phyloP scores from a whole-genome alignment of 2,797 vertebrate genomes.

The Sorex maritimensis region DNA sequence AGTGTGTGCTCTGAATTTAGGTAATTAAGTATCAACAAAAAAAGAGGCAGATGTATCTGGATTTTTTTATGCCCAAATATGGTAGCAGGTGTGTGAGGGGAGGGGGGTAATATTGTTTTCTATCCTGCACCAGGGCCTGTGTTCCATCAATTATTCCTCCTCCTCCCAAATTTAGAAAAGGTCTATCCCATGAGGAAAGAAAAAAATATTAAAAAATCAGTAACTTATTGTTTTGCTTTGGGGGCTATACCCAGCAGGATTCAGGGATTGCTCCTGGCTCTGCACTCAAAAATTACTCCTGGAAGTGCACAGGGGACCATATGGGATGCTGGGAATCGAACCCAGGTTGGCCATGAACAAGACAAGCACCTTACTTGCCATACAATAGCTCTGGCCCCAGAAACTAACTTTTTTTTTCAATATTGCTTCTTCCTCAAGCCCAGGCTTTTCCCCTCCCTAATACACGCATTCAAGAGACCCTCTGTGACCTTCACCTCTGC shows the following conservation, averaged over 20 bases:
- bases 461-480: fast-evolving
- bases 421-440: neutral
- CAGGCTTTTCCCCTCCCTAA: neutral
- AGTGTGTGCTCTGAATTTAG: neutral
- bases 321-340: too few species aligned
- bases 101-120: fast-evolving
- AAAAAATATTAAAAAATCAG: neutral
- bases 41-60: fast-evolving
- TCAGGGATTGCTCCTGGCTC: too few species aligned
- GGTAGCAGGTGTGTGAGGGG: fast-evolving
- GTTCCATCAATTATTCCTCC: neutral
- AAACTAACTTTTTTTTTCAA: neutral
- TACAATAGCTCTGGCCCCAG: too few species aligned
- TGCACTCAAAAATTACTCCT: too few species aligned
- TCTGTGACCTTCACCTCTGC: fast-evolving
- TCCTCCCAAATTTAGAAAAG: neutral
- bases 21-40: neutral
- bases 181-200: neutral
- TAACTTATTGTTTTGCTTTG: neutral
- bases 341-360: too few species aligned
- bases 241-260: too few species aligned
- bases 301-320: too few species aligned
- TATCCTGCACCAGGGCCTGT: too few species aligned
- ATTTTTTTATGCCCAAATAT: fast-evolving
- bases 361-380: too few species aligned